Evolutionary conservation across 35 echinoderm and acorn worm genomes (phyloP).

Genomic region (Chiridota heheva): DNA sequence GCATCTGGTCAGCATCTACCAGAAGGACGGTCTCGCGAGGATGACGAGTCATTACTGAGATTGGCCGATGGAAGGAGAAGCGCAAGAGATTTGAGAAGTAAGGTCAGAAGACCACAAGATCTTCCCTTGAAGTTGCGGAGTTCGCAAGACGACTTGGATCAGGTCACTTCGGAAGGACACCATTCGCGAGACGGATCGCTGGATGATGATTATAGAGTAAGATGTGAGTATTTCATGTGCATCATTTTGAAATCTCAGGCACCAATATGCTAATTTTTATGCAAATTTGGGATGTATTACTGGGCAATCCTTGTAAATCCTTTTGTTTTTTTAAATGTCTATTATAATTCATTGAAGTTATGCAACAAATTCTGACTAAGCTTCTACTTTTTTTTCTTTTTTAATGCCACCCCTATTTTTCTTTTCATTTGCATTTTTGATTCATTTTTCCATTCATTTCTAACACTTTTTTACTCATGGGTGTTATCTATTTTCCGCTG

Average conservation of each 20-base stretch:
- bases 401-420: too few species aligned
- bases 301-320: too few species aligned
- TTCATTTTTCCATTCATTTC: too few species aligned
- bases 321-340: too few species aligned
- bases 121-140: constrained; percentile 40
- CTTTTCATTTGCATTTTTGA: too few species aligned
- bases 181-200: constrained; percentile 62
- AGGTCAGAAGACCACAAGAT: constrained; percentile 32
- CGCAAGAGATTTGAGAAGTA: constrained; percentile 50
- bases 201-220: constrained; percentile 58
- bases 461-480: too few species aligned
- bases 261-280: too few species aligned
- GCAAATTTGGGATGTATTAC: too few species aligned
- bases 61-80: constrained; percentile 79
- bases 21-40: constrained; percentile 20
- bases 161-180: constrained; percentile 40
- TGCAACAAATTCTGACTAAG: too few species aligned
- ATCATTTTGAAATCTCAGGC: too few species aligned
- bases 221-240: constrained; percentile 59
- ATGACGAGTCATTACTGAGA: constrained; percentile 60
- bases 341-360: too few species aligned
- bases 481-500: not conserved
- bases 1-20: constrained; percentile 11
- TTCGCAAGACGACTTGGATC: constrained; percentile 83
- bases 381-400: too few species aligned